A percentile compares a stretch with the other conserved stretches of the same genome.
Conservation (phyloP, 2,888 invertebrate genomes). For the Cataglyphis livida region DNA sequence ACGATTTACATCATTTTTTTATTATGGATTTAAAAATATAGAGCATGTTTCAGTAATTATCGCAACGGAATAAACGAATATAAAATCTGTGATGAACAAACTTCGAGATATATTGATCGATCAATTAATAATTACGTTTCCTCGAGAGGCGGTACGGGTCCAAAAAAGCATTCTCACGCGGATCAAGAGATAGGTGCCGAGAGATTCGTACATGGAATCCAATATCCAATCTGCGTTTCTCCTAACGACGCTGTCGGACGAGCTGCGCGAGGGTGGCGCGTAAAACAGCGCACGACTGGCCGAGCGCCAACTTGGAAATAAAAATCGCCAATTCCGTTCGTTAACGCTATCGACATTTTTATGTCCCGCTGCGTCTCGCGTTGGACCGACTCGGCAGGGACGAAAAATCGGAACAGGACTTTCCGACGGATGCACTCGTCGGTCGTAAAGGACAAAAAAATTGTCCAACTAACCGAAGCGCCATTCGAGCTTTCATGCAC, state of each 20-base stretch:
- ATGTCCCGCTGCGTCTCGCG: conserved; percentile 58
- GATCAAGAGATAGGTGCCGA: conserved; percentile 13
- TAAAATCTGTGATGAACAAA: background rate
- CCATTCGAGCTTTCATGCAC: background rate
- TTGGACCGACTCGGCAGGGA: conserved; percentile 31
- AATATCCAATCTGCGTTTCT: conserved; percentile 75
- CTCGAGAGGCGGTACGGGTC: conserved; percentile 2
- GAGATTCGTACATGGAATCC: conserved; percentile 66
- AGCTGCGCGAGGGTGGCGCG: conserved; percentile 62
- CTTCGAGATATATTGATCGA: conserved; percentile 18
- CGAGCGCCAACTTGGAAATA: conserved; percentile 75
- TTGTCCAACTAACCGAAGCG: conserved; percentile 7
- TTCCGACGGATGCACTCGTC: conserved; percentile 43
- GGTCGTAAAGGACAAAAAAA: conserved; percentile 46
- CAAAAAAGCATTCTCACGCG: conserved; percentile 1
- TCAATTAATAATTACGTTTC: conserved; percentile 40
- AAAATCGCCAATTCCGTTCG: conserved; percentile 76
- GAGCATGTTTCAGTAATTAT: background rate
- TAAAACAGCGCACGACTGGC: conserved; percentile 73
- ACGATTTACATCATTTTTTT: too few species aligned
- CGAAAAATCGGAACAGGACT: conserved; percentile 47
- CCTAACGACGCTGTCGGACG: conserved; percentile 73
- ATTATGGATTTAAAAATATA: background rate
- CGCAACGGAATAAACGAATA: background rate
- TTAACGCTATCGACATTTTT: conserved; percentile 75